Conservation (phyloP, 1,140 invertebrate genomes). For the Trichonephila clavipes region DNA sequence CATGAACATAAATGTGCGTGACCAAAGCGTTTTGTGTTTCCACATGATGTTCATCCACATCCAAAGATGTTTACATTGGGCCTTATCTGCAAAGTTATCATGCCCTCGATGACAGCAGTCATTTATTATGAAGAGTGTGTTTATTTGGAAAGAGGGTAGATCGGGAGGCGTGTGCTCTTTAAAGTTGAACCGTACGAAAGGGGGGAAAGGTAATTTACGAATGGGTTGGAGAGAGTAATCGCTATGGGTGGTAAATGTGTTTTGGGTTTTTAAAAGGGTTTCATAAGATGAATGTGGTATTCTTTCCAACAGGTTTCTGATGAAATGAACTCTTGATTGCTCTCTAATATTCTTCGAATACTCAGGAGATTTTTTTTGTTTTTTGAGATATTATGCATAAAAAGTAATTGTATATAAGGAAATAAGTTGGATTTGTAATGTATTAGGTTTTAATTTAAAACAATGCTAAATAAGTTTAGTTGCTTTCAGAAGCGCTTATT, state of each 20-base stretch:
- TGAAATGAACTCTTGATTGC: no score
- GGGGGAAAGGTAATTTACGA: background rate
- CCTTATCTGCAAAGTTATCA: conserved; percentile 48
- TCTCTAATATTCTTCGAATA: no score
- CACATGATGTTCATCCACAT: conserved; percentile 11
- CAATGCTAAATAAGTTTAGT: no score
- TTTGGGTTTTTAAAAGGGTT: no score
- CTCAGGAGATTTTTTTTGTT: no score
- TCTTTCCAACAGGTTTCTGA: no score
- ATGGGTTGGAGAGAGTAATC: background rate
- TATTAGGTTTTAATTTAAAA: no score
- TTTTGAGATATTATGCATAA: no score
- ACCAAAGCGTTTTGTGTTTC: conserved; percentile 33
- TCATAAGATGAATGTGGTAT: no score
- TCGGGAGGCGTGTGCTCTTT: background rate
- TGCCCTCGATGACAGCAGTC: conserved; percentile 34
- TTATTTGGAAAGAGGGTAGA: conserved; percentile 2
- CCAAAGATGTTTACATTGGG: background rate
- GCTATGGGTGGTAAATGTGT: background rate
- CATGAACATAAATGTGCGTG: conserved; percentile 31
- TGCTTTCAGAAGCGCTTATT: no score
- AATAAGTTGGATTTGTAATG: no score
- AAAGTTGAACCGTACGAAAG: background rate
- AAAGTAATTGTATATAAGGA: no score
- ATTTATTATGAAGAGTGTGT: conserved; percentile 42